Evolutionary conservation across 1,140 invertebrate genomes (phyloP), one percentile per base, ranked within the genome.

Genomic region (Aricia agestis): DNA sequence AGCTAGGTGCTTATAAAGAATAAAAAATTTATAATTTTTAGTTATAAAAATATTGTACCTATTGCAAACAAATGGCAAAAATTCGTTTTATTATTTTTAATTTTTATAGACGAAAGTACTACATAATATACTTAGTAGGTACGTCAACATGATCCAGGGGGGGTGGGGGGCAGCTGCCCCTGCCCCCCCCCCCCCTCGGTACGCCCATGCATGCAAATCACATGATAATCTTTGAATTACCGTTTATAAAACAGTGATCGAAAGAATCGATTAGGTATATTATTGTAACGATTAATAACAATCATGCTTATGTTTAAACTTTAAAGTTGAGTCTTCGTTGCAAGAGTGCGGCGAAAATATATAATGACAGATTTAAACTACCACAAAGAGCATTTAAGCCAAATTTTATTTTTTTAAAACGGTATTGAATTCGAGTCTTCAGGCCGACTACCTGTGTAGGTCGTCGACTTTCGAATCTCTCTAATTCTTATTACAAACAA

Each of bases 401-500:
- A 52, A 15, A 52, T 52, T 52, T 52, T 52, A 52, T 52, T 52
- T 52, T 52, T 52, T 52, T 13, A 13, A 52, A 52, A 52, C 42
- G 17, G 18, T 19, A 25, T 63, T 63, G 17, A 25, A 63, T 63
- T 63, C 18, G 19, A 63, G 19, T 63, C 59, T 63, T 25, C 59
- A 19, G 5, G 18, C 59, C 17, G 6, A 25, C 45, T 15, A 52
- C 59, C 59, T 11, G 59, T 63, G 59, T 63, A 13, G 59, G 59
- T 63, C 59, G 18, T 19, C 59, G 59, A 63, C 59, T 63, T 63
- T 63, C 59, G 18, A 63, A 63, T 63, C 59, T 63, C 59, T 63
- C 59, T 63, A 63, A 63, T 63, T 63, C 59, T 63, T 63, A 63
- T 52, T 63, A 63, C 59, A 31, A 63, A 63, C 18, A 63, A 63